Base-by-base conservation (phyloP, 30 jellyfish, hydroid and myxozoan genomes). In the Morbakka virulenta region DNA sequence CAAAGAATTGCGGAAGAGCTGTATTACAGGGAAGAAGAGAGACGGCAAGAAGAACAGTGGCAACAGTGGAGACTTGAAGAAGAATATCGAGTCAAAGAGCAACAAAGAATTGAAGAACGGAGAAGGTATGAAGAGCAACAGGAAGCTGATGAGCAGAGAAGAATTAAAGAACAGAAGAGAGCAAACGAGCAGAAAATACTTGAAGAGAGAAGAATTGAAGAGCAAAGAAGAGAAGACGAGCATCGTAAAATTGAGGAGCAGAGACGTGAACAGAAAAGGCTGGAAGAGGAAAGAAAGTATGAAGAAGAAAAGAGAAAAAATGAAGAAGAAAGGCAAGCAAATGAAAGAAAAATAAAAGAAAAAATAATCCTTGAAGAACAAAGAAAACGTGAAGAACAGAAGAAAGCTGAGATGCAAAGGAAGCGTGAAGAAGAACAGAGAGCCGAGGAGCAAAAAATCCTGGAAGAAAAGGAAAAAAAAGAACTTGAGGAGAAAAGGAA, bases 171-270 rank as follows among this genome's bases (percentile, higher is more conserved):
- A 63, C 28, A 23, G 13, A 48, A 64, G 33, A 67, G 81, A 23
- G 11, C 21, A 28, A 73, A 50, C 81, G 65, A 32, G 72, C 50
- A 29, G 35, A 69, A n/a, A n/a, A n/a, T n/a, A n/a, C n/a, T n/a
- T 13, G 30, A 73, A 69, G 33, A 73, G 64, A 47, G 25, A 50
- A 49, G 32, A 28, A 61, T 12, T 35, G 50, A 14, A 26, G 35
- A 50, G 64, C 52, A 70, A 48, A 61, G 35, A 32, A 70, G 72
- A 28, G 51, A 48, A 27, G 62, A 25, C 64, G 47, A 20, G 83
- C 62, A 13, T 77, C 77, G 36, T 72, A 76, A 69, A 62, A 48
- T 27, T 30, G 84, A 62, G 41, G 96, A 87, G 65, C 64, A 77
- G 53, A 81, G 70, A 33, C 64, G 64, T 51, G 65, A 12, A 31